These are phyloP conservation scores for Drosophila elegans DNA, from an alignment of 1,140 invertebrate species.

Conservation along the genomic window DNA sequence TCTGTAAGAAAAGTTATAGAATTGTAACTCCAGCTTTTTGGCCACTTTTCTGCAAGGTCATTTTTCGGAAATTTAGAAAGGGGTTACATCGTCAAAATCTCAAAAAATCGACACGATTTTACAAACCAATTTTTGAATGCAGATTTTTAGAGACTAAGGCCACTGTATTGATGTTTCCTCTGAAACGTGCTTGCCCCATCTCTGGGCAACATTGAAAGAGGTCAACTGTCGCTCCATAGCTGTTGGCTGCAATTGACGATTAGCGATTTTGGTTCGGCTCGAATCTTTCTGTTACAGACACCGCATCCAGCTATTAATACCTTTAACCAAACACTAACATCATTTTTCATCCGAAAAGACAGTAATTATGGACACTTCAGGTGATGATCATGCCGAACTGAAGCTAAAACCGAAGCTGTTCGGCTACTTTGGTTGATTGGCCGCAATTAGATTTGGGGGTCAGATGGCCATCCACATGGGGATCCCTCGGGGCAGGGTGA, in stretches of 20 bases:
- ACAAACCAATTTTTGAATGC: too few species aligned
- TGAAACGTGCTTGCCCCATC: conserved; percentile 37
- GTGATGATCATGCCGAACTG: conserved; percentile 54
- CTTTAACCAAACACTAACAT: conserved; percentile 28
- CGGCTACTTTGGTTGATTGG: conserved; percentile 53
- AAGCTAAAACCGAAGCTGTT: conserved; percentile 40
- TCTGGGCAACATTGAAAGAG: conserved; percentile 51
- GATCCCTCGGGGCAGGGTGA: conserved; percentile 41
- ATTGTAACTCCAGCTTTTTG: too few species aligned
- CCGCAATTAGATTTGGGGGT: conserved; percentile 59
- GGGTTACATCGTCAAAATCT: too few species aligned
- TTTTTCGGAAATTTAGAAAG: too few species aligned
- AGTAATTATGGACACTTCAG: conserved; percentile 69
- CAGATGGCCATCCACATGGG: conserved; percentile 29
- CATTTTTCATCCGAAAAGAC: conserved; percentile 62
- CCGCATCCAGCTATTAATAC: conserved; percentile 12
- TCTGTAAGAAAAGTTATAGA: too few species aligned
- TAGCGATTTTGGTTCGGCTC: conserved; percentile 43
- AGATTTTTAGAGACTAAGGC: not conserved
- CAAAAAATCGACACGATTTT: too few species aligned
- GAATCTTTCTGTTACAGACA: conserved; percentile 50
- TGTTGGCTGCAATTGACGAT: conserved; percentile 63
- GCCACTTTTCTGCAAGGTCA: too few species aligned
- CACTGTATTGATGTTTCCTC: not conserved
- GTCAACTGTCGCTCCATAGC: conserved; percentile 51